Percentiles rank a stretch among this genome's conserved stretches.
These are phyloP conservation scores for Pseudoatta argentina DNA, from an alignment of 1,140 invertebrate species.

Conservation along the genomic window DNA sequence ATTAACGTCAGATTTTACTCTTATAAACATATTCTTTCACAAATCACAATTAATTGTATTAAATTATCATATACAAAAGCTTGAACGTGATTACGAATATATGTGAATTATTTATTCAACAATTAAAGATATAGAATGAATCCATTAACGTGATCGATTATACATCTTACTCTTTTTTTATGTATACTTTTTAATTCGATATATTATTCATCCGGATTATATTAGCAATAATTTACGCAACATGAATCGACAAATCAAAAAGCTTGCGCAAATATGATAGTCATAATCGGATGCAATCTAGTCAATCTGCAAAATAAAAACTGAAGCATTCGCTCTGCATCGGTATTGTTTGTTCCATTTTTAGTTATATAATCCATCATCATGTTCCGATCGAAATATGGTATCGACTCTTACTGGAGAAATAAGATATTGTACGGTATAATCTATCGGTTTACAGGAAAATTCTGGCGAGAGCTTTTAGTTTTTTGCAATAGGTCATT, in stretches of 20 bases:
- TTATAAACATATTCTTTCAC: neutral
- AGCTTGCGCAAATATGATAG: neutral
- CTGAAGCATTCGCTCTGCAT: neutral
- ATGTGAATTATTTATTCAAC: conserved; percentile 1
- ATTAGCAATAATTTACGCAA: conserved; percentile 18
- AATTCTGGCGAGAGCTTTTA: neutral
- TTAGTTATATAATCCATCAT: conserved; percentile 31
- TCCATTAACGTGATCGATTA: neutral
- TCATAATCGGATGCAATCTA: neutral
- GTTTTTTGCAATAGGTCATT: neutral
- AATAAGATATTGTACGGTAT: conserved; percentile 7
- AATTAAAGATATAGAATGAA: neutral
- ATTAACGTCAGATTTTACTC: neutral
- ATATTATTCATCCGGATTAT: neutral
- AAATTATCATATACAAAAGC: neutral
- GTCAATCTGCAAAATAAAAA: conserved; percentile 5
- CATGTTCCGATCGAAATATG: neutral
- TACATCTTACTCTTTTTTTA: neutral
- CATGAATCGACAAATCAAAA: neutral
- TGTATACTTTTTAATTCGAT: neutral
- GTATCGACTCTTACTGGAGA: conserved; percentile 11
- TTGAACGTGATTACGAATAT: neutral
- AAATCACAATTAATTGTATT: neutral
- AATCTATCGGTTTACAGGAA: neutral
- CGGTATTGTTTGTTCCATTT: neutral